Evolutionary conservation across 2,113 vertebrate genomes (phyloP).

Genomic region (Salvelinus alpinus): DNA sequence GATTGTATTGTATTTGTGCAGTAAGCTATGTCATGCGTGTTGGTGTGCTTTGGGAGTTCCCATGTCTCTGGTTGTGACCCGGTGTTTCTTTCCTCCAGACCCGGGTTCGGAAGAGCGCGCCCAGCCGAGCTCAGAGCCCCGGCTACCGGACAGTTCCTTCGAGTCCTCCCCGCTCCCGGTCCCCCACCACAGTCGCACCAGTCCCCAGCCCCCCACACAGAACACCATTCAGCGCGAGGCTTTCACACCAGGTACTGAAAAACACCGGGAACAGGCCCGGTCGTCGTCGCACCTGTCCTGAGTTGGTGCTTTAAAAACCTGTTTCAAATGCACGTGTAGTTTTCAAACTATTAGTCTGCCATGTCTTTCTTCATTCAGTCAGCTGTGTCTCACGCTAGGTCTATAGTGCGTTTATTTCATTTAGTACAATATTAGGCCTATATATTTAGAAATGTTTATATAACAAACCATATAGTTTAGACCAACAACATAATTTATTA

Average conservation of each 20-base stretch:
- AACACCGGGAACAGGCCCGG: neutral
- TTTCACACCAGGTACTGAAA: constrained; percentile 84
- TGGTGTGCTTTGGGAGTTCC: neutral
- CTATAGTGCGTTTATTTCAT: neutral
- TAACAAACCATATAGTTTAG: neutral
- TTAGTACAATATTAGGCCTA: neutral
- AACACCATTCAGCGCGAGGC: constrained; percentile 97
- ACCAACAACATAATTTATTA: neutral
- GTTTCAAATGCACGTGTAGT: neutral
- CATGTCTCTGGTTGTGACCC: constrained; percentile 18
- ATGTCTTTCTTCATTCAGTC: neutral
- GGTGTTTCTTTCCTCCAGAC: constrained; percentile 62
- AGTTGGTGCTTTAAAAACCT: neutral
- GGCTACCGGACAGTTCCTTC: constrained; percentile 69
- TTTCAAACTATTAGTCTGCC: neutral
- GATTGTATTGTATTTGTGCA: neutral
- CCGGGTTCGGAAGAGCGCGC: constrained; percentile 89
- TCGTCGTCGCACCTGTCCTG: neutral
- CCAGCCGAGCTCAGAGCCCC: constrained; percentile 78
- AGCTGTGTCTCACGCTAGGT: neutral
- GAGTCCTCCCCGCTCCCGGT: constrained; percentile 62
- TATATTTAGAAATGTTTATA: neutral
- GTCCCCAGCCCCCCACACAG: constrained; percentile 75
- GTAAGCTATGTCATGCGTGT: neutral
- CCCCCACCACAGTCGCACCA: constrained; percentile 65